These are phyloP conservation scores for Sarcophaga bullata DNA, from an alignment of 1,140 invertebrate genomes.

Conservation along the genomic window DNA sequence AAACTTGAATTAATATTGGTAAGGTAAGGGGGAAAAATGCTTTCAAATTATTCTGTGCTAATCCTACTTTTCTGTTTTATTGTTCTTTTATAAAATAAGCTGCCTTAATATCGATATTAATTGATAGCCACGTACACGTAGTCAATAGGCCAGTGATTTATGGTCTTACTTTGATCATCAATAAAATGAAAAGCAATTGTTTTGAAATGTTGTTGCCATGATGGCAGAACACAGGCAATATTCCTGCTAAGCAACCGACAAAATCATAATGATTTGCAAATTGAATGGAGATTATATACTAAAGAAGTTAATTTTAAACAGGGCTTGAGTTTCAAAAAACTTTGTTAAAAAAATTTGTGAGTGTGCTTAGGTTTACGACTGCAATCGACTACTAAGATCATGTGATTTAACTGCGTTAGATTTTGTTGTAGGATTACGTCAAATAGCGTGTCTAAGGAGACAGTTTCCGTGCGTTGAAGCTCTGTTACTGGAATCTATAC, in stretches of 20 bases:
- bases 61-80: background rate
- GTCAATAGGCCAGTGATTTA: background rate
- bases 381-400: no score
- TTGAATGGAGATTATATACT: background rate
- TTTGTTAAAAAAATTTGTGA: no score
- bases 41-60: background rate
- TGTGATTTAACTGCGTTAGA: no score
- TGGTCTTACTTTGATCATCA: slow-evolving; percentile 9
- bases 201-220: slow-evolving; percentile 6
- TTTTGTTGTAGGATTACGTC: no score
- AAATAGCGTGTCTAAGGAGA: no score
- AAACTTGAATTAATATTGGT: background rate
- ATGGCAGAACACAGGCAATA: background rate
- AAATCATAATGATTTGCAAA: background rate
- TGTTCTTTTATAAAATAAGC: background rate
- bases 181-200: background rate
- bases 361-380: no score
- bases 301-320: no score
- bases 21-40: background rate
- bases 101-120: background rate
- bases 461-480: no score
- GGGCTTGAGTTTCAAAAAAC: no score
- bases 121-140: slow-evolving; percentile 8
- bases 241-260: background rate
- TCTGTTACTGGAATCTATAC: no score